Evolutionary conservation across 2,113 vertebrate species (phyloP).

Genomic region (Xenotilapia leptura): DNA sequence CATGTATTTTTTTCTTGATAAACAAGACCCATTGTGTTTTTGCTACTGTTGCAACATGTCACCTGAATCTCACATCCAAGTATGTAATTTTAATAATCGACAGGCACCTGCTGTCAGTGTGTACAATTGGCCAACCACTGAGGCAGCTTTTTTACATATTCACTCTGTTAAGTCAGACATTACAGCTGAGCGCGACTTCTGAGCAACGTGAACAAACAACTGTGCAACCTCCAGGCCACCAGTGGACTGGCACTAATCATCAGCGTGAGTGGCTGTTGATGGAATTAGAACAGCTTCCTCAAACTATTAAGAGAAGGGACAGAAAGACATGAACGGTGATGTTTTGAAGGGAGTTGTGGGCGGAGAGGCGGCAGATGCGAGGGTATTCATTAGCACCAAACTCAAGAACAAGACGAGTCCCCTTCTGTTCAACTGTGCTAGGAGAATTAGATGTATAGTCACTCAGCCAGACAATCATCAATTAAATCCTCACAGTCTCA

Average conservation of each 20-base stretch:
- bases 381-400: constrained; percentile 51
- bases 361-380: constrained; percentile 1
- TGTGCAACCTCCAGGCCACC: constrained; percentile 46
- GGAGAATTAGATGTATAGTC: constrained; percentile 44
- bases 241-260: constrained; percentile 66
- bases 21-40: constrained; percentile 9
- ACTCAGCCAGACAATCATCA: constrained; percentile 47
- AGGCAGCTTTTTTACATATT: constrained; percentile 15
- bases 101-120: constrained; percentile 48
- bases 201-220: constrained; percentile 64
- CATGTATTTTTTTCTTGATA: constrained; percentile 23
- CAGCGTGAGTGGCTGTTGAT: constrained; percentile 70
- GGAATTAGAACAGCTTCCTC: constrained; percentile 78
- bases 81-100: constrained; percentile 51
- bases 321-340: constrained; percentile 74
- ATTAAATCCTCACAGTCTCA: constrained; percentile 12
- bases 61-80: constrained; percentile 20
- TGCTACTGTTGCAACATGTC: neutral
- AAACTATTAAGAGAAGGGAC: constrained; percentile 86
- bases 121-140: constrained; percentile 9
- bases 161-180: neutral
- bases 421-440: constrained; percentile 23
- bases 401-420: constrained; percentile 26
- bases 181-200: constrained; percentile 69
- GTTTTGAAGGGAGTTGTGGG: constrained; percentile 48